These are phyloP conservation scores for Hydractinia symbiolongicarpus DNA, from an alignment of 30 jellyfish, hydroid and myxozoan genomes.

Conservation along the genomic window DNA sequence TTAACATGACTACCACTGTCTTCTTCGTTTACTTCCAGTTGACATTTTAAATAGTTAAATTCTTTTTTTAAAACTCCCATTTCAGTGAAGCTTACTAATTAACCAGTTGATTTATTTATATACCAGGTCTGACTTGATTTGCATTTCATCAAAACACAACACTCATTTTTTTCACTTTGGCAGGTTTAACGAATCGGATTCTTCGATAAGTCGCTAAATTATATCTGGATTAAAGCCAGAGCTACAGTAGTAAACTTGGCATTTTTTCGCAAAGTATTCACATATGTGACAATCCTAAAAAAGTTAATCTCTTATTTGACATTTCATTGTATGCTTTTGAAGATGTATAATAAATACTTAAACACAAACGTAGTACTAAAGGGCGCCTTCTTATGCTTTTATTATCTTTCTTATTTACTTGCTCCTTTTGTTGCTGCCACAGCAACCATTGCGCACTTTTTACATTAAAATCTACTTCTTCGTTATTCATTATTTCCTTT, in stretches of 20 bases:
- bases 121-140: conserved; percentile 20
- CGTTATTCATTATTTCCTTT: neutral
- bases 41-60: too few relatives aligned
- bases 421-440: conserved; percentile 9
- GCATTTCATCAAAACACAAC: too few relatives aligned
- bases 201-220: neutral
- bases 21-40: neutral
- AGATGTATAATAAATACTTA: conserved; percentile 2
- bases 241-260: neutral
- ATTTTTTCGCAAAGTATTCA: neutral
- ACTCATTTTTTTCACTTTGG: too few relatives aligned
- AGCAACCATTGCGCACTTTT: neutral
- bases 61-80: too few relatives aligned
- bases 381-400: neutral
- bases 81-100: conserved; percentile 34
- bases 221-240: conserved; percentile 5
- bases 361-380: neutral
- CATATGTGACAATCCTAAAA: neutral
- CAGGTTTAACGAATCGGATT: neutral
- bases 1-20: neutral
- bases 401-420: neutral
- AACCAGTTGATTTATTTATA: conserved; percentile 24
- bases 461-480: neutral
- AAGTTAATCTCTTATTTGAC: neutral
- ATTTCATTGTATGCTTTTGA: neutral